A percentile compares a stretch with the other conserved stretches of the same genome.
Evolutionary conservation across 1,140 invertebrate genomes (phyloP).

Genomic region (Drosophila ogumai): DNA sequence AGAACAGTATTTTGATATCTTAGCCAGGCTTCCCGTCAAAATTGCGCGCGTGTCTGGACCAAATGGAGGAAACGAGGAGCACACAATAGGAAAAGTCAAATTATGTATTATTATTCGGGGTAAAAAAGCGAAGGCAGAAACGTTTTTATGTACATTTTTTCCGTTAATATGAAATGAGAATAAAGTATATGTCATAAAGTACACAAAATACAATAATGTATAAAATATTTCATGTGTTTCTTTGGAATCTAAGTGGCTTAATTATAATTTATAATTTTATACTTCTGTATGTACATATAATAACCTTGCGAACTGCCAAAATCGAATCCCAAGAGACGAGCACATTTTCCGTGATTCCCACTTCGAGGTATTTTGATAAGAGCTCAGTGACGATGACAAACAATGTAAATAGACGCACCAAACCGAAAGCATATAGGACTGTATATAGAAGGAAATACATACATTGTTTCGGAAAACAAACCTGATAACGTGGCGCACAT

Average conservation of each 20-base stretch:
- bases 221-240: conserved; percentile 20
- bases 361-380: conserved; percentile 32
- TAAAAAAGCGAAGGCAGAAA: conserved; percentile 38
- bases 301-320: neutral
- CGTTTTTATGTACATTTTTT: conserved; percentile 76
- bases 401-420: conserved; percentile 20
- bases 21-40: conserved; percentile 60
- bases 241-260: neutral
- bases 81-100: conserved; percentile 72
- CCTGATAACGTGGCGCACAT: conserved; percentile 32
- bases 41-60: conserved; percentile 47
- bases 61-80: conserved; percentile 6
- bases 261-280: too few species aligned
- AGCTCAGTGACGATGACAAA: conserved; percentile 19
- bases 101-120: conserved; percentile 59
- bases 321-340: neutral
- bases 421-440: neutral
- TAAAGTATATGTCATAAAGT: conserved; percentile 70
- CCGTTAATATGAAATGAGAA: conserved; percentile 56
- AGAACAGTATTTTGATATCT: conserved; percentile 48
- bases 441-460: conserved; percentile 1
- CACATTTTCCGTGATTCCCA: neutral
- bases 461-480: conserved; percentile 17
- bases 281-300: too few species aligned
- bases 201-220: conserved; percentile 28